Percentiles rank a stretch among this genome's conserved stretches.
phyloP scores from a whole-genome alignment of 2,888 invertebrate species.

The Tetrapedia diversipes region DNA sequence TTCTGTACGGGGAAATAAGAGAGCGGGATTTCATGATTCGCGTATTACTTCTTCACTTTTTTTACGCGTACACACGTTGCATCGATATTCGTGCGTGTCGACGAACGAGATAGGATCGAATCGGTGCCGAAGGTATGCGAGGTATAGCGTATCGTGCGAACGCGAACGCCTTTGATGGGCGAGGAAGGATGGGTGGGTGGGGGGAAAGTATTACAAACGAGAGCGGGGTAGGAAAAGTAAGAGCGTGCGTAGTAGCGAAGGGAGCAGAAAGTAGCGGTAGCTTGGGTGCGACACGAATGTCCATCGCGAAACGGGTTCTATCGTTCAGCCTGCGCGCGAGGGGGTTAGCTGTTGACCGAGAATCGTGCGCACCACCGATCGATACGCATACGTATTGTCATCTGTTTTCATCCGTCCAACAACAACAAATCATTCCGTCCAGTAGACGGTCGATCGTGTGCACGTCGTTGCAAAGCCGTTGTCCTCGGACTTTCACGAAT shows the following conservation, averaged over 20 bases:
- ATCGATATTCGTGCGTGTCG: too few relatives aligned
- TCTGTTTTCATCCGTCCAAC: neutral
- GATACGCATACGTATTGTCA: constrained; percentile 1
- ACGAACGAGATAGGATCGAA: too few relatives aligned
- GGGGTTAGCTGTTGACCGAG: neutral
- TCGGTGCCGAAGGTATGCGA: too few relatives aligned
- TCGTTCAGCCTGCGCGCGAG: neutral
- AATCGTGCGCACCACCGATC: neutral
- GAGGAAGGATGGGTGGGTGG: neutral
- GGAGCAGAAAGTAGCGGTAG: neutral
- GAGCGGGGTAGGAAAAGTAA: neutral
- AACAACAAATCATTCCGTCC: constrained; percentile 41
- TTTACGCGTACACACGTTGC: too few relatives aligned
- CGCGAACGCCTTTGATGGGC: neutral
- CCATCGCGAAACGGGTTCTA: neutral
- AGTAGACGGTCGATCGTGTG: neutral
- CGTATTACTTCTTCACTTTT: neutral
- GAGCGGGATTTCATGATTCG: neutral
- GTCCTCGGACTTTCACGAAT: neutral
- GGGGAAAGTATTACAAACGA: neutral
- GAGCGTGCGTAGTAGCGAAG: too few relatives aligned
- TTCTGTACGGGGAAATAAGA: neutral
- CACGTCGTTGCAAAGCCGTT: neutral
- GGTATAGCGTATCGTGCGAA: too few relatives aligned
- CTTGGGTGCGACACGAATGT: neutral